Evolutionary conservation across 92 coral and sea anemone genomes (phyloP), one percentile per base, ranked within the genome.

Genomic region (Porites rus): DNA sequence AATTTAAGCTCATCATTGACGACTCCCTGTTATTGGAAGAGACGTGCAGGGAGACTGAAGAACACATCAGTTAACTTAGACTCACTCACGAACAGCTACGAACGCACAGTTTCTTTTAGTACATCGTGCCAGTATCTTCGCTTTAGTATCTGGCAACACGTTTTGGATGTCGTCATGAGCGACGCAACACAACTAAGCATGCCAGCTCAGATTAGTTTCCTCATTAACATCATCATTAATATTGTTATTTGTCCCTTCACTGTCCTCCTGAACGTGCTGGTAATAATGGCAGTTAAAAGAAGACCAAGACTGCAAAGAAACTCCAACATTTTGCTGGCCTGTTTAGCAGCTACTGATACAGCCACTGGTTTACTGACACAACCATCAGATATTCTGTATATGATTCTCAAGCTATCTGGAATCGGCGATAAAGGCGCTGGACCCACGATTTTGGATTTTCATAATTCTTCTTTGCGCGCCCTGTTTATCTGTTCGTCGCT

Each of bases 261-360:
- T 17, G 65, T 80, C 54, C 28, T 67, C 24, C 53, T 80, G 8
- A 80, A 80, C 65, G 72, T 51, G 25, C 9, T 68, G 84, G 76
- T 80, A 65, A 68, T 80, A 17, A 1, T 80, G 65, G 84, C 84
- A 51, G 84, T 80, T 52, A 80, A 67, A 53, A 51, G 62, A 52
- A 80, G 65, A 68, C 84, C 75, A 52, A 53, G 84, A 68, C 84
- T 80, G 2, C 84, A 68, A 19, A 66, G 52, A 38, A 51, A 80
- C 52, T 8, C 65, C 65, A 67, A 74, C 79, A 79, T 65, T 51
- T 51, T 65, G 51, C 61, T 65, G 43, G 75, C 84, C 51, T 79
- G 72, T 65, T 52, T 72, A 72, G 87, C 87, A 8, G 70, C 72
- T 7, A 82, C 79, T 20, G 79, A 82, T 51, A 25, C 71, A 11